Conservation (phyloP, 2,888 invertebrate genomes). For the Gymnocheta viridis region DNA sequence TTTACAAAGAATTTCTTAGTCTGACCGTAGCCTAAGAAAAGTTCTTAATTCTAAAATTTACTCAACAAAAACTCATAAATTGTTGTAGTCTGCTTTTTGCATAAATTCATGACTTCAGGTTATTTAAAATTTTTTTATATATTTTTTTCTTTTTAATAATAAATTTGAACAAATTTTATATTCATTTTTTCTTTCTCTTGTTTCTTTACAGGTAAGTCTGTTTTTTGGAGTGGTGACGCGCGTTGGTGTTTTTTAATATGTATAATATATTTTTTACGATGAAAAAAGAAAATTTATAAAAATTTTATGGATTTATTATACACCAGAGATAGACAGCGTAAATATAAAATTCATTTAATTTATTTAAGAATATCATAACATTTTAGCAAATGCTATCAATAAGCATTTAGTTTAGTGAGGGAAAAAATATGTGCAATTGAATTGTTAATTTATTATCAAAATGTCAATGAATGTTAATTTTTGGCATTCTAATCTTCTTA, state of each 20-base stretch:
- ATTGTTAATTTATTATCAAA: too few relatives aligned
- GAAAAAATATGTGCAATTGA: too few relatives aligned
- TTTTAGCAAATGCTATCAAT: background rate
- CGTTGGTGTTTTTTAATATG: constrained; percentile 33
- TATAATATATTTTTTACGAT: background rate
- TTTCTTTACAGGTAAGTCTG: constrained; percentile 70
- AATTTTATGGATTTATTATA: constrained; percentile 43
- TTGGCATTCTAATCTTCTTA: too few relatives aligned
- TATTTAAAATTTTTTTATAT: too few relatives aligned
- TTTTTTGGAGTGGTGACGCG: constrained; percentile 13
- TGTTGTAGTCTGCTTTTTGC: background rate
- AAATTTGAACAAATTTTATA: constrained; percentile 23
- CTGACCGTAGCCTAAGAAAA: background rate
- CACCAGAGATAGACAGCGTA: constrained; percentile 44
- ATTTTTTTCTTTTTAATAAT: constrained; percentile 12
- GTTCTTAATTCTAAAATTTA: background rate
- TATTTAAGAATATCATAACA: constrained; percentile 10
- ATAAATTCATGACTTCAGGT: background rate
- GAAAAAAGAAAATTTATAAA: constrained; percentile 17
- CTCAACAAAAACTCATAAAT: constrained; percentile 1
- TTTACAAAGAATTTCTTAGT: background rate
- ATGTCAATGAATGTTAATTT: too few relatives aligned
- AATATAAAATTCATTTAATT: constrained; percentile 34
- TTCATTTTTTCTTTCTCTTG: constrained; percentile 43
- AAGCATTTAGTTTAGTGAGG: too few relatives aligned